Base-by-base conservation (phyloP, 1,140 invertebrate species). In the Pomacea maculata region DNA sequence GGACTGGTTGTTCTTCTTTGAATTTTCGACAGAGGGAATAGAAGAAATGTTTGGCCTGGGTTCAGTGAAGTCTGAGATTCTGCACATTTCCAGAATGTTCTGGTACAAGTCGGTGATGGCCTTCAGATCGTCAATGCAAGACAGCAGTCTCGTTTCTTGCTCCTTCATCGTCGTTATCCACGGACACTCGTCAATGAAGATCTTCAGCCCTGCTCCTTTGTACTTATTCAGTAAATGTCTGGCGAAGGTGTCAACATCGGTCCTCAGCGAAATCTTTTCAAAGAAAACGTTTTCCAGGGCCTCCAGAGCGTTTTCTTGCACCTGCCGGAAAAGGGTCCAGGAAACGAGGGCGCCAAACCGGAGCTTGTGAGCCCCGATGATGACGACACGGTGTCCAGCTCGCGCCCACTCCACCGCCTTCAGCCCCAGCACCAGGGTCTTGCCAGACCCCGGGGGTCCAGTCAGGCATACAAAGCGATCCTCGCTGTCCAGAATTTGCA, bases 401-500 rank as follows among this genome's bases (percentile, higher is more conserved):
- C n/a, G 54, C 6, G 77, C 67, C 77, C 77, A 78, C 77, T 78
- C 65, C 17, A 67, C 77, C 7, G 77, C 77, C 67, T 78, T 78
- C 3, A 78, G 77, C 3, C n/a, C 77, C 65, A 78, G 77, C 19
- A 78, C 11, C 8, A 78, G 65, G 6, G 77, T 78, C 67, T 78
- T 78, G 63, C 77, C 77, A 12, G 77, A 70, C 6, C 77, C 77
- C 6, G 77, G 77, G 4, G 77, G 77, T 55, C 77, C 77, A 8
- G n/a, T 71, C 10, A 78, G 34, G 25, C 34, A 78, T 14, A 78
- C 10, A 52, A 78, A 71, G 77, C 63, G 67, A 21, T 21, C 15
- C 15, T 34, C n/a, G 10, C 29, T 25, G 25, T 78, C n/a, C 45
- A 78, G 34, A n/a, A 78, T 17, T 10, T 70, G 5, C 15, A 78